phyloP scores from a whole-genome alignment of 92 coral and sea anemone species.

The Desmophyllum pertusum region DNA sequence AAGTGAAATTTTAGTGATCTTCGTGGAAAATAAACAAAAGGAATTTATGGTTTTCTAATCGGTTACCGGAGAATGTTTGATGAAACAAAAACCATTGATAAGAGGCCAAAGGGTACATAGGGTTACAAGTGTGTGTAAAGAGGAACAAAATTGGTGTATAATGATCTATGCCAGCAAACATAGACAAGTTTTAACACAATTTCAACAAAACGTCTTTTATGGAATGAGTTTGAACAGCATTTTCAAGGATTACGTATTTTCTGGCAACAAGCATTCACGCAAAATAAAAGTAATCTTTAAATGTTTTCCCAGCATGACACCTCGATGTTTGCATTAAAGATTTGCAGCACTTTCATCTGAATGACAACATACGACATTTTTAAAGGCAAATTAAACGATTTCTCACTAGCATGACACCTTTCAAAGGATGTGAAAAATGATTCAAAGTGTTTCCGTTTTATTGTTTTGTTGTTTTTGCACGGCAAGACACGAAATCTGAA shows the following conservation, averaged over 20 bases:
- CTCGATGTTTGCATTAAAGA: background rate
- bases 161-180: background rate
- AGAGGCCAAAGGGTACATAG: background rate
- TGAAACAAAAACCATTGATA: background rate
- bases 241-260: background rate
- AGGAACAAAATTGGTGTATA: background rate
- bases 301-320: background rate
- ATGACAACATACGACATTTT: background rate
- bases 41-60: background rate
- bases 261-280: background rate
- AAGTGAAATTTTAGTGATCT: background rate
- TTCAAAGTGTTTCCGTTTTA: background rate
- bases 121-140: background rate
- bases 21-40: background rate
- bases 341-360: background rate
- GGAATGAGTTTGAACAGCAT: background rate
- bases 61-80: constrained; percentile 7
- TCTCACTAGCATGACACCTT: background rate
- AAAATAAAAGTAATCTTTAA: background rate
- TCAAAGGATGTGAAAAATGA: background rate
- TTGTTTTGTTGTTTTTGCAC: background rate
- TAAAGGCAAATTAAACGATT: background rate
- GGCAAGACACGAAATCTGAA: background rate
- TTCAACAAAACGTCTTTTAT: background rate
- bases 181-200: background rate